Percentiles rank a stretch among this genome's conserved stretches.
Conservation (phyloP, 2,888 invertebrate genomes). For the Cybosia mesomella region DNA sequence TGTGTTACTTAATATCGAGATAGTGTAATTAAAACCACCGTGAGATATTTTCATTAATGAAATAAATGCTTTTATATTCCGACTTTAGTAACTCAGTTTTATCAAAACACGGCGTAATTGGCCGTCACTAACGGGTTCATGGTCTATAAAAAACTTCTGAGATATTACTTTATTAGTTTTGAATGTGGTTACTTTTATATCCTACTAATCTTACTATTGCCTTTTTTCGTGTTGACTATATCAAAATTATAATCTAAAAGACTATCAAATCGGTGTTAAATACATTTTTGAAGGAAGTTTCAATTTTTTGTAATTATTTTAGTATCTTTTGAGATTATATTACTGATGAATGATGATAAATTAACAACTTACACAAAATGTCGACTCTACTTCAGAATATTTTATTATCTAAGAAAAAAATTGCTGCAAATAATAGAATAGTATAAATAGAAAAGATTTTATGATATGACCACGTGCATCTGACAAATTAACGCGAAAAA, state of each 20-base stretch:
- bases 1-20: constrained; percentile 20
- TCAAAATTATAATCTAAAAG: not conserved
- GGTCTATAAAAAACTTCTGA: constrained; percentile 15
- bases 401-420: not conserved
- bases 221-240: not conserved
- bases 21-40: constrained; percentile 23
- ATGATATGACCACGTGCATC: not conserved
- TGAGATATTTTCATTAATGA: constrained; percentile 24
- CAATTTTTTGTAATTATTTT: not conserved
- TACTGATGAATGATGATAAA: not conserved
- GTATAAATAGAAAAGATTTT: not conserved
- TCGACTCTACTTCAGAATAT: no score
- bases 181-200: constrained; percentile 10
- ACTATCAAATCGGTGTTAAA: no score
- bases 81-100: constrained; percentile 14
- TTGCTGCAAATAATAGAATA: not conserved
- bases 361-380: not conserved
- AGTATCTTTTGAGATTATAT: not conserved
- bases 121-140: constrained; percentile 16
- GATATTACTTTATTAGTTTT: constrained; percentile 15
- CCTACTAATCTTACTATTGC: not conserved
- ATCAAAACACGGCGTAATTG: constrained; percentile 20
- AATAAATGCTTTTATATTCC: constrained; percentile 12
- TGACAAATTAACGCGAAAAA: not conserved
- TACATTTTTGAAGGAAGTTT: not conserved